Base-by-base conservation (phyloP, 2,888 invertebrate species). In the Drosophila parthenogenetica region DNA sequence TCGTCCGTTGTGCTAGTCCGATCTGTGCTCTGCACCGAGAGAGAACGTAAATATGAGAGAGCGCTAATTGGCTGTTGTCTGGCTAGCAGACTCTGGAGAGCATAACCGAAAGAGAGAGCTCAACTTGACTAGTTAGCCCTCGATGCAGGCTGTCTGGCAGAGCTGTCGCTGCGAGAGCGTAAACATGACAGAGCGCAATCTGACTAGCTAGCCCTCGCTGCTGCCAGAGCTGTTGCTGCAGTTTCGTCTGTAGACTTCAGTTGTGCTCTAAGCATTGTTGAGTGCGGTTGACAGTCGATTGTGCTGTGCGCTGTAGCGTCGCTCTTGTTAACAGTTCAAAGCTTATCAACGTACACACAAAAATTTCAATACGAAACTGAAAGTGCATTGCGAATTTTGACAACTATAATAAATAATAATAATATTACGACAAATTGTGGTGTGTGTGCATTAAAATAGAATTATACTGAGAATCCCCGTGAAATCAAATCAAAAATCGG, bases 191-290 rank as follows among this genome's bases (percentile, higher is more conserved):
- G 43, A 42, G 57, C n/a, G 39, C 11, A 42, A 55, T 58, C 22
- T 49, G 59, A 51, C 58, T 46, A 68, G 64, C 58, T 85, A 85
- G 82, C 85, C 83, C 85, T 87, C 81, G 81, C 45, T 46, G 69
- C 53, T 61, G 43, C 22, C 61, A 66, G 69, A 48, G 29, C 53
- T 43, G 68, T 37, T 48, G 50, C 45, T 76, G 69, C 54, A 81
- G 65, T 80, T 57, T 22, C 58, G 39, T 50, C 51, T 53, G 57
- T 60, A 66, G 69, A 55, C 76, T 68, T 77, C 40, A 67, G 67
- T 67, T 62, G 55, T 50, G 45, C 62, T 62, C 45, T 45, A 45
- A 67, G 60, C 71, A 58, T 60, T 50, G 75, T 58, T 63, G 74
- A 79, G 86, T 71, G 68, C 66, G 80, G 86, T 79, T 63, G 72